Base-by-base conservation (phyloP, 2,888 invertebrate species). In the Agrenia bidenticulata region DNA sequence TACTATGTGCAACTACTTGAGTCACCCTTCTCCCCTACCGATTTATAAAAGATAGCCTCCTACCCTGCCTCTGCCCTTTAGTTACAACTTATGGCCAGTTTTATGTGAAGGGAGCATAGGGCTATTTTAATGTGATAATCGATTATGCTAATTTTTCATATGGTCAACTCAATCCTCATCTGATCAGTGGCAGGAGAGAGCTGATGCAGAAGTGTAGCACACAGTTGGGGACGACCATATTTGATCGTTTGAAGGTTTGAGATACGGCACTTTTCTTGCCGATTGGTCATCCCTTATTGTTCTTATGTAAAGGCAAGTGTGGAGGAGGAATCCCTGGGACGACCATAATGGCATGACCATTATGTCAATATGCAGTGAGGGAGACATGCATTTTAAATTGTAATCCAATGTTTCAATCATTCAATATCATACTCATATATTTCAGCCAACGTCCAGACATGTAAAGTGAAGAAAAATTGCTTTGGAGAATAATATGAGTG, bases 121-220 rank as follows among this genome's bases (percentile, higher is more conserved):
- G 24, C 24, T 45, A 45, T 23, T 58, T 58, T 58, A 45, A 49
- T 45, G 45, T 45, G 45, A 58, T 58, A 58, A 58, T 58, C 58
- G 58, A 58, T 58, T 58, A 58, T 58, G 58, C 49, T 45, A 58
- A 58, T 58, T 58, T 49, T 39, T 26, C 19, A n/a, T 24, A 24
- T 51, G 51, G 51, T 51, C 51, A 51, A 51, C 19, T 45, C 45
- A 45, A 15, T 5, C 32, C 32, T 11, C 4, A 4, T 45, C 19
- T 45, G 45, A 45, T 45, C 45, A 45, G 45, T 45, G 45, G 45
- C 45, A 9, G 45, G 5, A 45, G 45, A n/a, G n/a, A n/a, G n/a
- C n/a, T n/a, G n/a, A n/a, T n/a, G n/a, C n/a, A n/a, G n/a, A n/a
- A n/a, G n/a, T n/a, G n/a, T n/a, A n/a, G n/a, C n/a, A n/a, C n/a